A percentile compares a stretch with the other conserved stretches of the same genome.
Conservation (phyloP, 2,113 vertebrate species). For the Gobio gobio region DNA sequence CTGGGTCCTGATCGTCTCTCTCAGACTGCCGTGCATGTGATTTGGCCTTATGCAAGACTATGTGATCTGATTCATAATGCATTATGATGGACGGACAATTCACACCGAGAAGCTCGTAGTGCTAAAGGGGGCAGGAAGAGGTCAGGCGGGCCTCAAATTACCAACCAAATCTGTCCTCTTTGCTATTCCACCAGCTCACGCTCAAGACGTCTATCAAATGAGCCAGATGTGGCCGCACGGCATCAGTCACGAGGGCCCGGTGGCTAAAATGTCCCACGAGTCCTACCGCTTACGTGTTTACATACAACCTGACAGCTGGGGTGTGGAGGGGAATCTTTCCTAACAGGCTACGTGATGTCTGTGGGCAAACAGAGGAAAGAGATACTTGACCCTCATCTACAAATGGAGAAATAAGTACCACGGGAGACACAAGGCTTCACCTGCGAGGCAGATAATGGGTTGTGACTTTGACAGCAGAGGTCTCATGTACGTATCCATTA, state of each 20-base stretch:
- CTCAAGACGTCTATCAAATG: conserved; percentile 46
- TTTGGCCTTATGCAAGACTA: conserved; percentile 15
- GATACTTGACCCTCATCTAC: conserved; percentile 31
- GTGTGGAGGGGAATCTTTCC: conserved; percentile 30
- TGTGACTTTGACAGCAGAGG: conserved; percentile 34
- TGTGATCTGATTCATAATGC: conserved; percentile 20
- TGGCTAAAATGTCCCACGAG: conserved; percentile 21
- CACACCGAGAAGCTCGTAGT: not conserved
- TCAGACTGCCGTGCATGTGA: not conserved
- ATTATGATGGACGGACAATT: conserved; percentile 17
- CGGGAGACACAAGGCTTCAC: conserved; percentile 16
- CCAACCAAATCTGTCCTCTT: not conserved
- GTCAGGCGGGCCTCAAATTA: conserved; percentile 16
- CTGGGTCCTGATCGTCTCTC: conserved; percentile 17
- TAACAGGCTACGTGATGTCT: not conserved
- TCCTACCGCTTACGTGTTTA: not conserved
- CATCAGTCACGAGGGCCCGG: conserved; percentile 31
- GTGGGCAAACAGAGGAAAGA: conserved; percentile 7
- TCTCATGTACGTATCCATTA: conserved; percentile 35
- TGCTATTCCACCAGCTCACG: conserved; percentile 22
- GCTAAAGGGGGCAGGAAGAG: conserved; percentile 4
- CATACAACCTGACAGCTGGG: conserved; percentile 26
- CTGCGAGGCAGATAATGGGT: conserved; percentile 33
- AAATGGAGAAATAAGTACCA: conserved; percentile 35
- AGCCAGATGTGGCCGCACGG: conserved; percentile 37